Evolutionary conservation across 2,797 vertebrate genomes (phyloP), one percentile per base, ranked within the genome.

Genomic region (Stomatorhinus walkeri): DNA sequence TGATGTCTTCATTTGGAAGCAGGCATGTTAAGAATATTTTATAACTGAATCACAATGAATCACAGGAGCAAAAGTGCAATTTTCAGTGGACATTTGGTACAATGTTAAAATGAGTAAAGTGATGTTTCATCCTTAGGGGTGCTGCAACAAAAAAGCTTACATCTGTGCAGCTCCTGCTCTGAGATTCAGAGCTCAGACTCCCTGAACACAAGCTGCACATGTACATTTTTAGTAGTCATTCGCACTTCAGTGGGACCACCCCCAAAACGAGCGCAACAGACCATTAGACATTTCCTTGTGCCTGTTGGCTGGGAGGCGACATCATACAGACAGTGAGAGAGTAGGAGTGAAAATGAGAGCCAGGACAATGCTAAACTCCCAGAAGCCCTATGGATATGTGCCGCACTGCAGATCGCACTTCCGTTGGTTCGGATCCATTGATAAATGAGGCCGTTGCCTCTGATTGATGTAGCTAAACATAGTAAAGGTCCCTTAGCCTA

Each of bases 201-300:
- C 51, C 49, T 28, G 7, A 16, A 86, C 1, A 2, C 24, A 54
- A 86, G n/a, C 10, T 12, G 14, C n/a, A 24, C 28, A 86, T 86
- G 19, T 83, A 49, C 84, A 86, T 86, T 86, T 86, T 86, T 86
- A 86, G 48, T 8, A 54, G 24, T 36, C 28, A 36, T 54, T 86
- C 51, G 28, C 84, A 86, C 51, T 86, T 86, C 84, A 36, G 49
- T 86, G 51, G 51, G 84, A 52, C 84, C 51, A 32, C 56, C 43
- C 79, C 79, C 43, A 83, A 83, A 83, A 83, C 16, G n/a, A 83
- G 43, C 40, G 19, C 40, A 43, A 19, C 36, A 83, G 79, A 83
- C 36, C 43, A n/a, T 83, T 24, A 46, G 8, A n/a, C 46, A n/a
- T 22, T 48, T 48, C 79, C 43, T 48, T 46, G 79, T 83, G 19